Base-by-base conservation (phyloP, 2,888 invertebrate species). In the Synergus umbraculus region DNA sequence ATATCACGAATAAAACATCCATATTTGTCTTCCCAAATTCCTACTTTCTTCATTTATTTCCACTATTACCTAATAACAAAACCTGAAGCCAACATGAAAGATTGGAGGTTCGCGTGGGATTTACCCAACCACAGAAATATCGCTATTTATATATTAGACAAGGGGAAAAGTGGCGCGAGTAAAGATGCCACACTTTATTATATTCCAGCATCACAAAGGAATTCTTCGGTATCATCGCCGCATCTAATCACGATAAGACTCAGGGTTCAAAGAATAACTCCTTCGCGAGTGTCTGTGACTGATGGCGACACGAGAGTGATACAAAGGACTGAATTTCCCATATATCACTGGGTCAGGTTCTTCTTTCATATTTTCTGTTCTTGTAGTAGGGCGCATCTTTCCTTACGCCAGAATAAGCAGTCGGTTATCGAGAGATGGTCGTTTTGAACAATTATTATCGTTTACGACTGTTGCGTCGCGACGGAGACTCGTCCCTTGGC, bases 221-320 rank as follows among this genome's bases (percentile, higher is more conserved):
- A 73, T 73, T 54, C 54, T 41, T 73, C 29, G 10, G 49, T 73
- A 73, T 73, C 73, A 73, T 73, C 49, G 73, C n/a, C 54, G 29
- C 37, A 73, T 73, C 73, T 73, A 49, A 73, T 73, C 73, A 54
- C 37, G 73, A 73, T 73, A 73, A 73, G 73, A 54, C 46, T n/a
- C 73, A 73, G 37, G 3, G n/a, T 5, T 73, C 54, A 54, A 73
- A 54, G 54, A 54, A 46, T 73, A 29, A 73, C 37, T 54, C 73
- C 73, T 73, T 73, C 37, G 54, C 54, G n/a, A 54, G 49, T 37
- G n/a, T 54, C 37, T 29, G 37, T 54, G 73, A 73, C 49, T 73
- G 73, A 73, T 73, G 15, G 49, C 49, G 49, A 73, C 73, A 73
- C 73, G 73, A 73, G 37, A 73, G 12, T 73, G 54, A 37, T 37